Evolutionary conservation across 2,113 vertebrate species (phyloP), one percentile per base, ranked within the genome.

Genomic region (Archilochus colubris): DNA sequence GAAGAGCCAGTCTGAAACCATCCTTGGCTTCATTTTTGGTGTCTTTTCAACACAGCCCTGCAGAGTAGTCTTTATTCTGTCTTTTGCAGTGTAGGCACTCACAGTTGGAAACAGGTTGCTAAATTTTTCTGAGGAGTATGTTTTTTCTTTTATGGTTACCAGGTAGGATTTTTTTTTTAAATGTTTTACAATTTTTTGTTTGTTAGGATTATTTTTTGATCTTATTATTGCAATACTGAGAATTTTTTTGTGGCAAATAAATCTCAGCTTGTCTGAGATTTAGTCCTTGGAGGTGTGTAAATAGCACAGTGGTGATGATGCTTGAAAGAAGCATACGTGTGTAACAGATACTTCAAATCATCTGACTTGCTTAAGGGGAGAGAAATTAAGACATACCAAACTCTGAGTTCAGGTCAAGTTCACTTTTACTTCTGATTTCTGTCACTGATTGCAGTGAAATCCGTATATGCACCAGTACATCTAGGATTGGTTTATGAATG

Each of bases 401-500:
- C 79, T 70, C 33, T 0, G 48, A 96, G 97, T 98, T 98, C 97
- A 97, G 66, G 94, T 96, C 63, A 89, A 98, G 97, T 98, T 98
- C 97, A 98, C 94, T 97, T 93, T 94, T 94, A 91, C 95, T 97
- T 94, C 93, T 96, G 93, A 97, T 98, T 96, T 95, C 81, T 69
- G 18, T 73, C 82, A 67, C 64, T 94, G 95, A 93, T 96, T 93
- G 40, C 61, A 67, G 38, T 67, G 86, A 87, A 91, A 94, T 36
- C 74, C 81, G 27, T 61, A 59, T 85, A 51, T 33, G 44, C 25
- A 27, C 16, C 33, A 64, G 40, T 74, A 18, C 58, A 94, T 87
- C 63, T 79, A 81, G 78, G 77, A 36, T 43, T 86, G 90, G 91
- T 82, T 30, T 57, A 38, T 61, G 24, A 44, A 28, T 22, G 24